Conservation (phyloP, 2,113 vertebrate species). For the Centrocercus urophasianus region DNA sequence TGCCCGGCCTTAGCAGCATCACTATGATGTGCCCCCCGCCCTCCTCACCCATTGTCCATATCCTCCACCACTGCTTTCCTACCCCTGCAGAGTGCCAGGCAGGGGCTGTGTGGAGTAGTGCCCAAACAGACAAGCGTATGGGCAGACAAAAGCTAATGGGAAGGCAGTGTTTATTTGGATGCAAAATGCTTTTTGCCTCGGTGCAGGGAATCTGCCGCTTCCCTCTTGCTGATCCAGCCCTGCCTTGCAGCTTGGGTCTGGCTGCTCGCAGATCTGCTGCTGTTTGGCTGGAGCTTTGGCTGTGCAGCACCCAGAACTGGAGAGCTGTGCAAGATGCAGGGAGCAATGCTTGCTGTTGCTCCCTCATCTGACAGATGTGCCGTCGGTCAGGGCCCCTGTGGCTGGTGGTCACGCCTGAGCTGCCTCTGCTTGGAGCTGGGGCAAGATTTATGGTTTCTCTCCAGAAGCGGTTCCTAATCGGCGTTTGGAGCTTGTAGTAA, state of each 20-base stretch:
- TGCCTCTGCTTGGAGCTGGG: accelerated
- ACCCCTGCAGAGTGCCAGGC: neutral
- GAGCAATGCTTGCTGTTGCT: neutral
- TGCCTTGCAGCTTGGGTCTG: neutral
- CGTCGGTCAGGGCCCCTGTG: accelerated
- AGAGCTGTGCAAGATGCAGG: accelerated
- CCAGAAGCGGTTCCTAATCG: neutral
- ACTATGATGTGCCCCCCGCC: neutral
- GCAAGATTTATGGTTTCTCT: neutral
- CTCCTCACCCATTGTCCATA: neutral
- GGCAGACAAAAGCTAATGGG: neutral
- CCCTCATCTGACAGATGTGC: accelerated
- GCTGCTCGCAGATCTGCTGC: neutral
- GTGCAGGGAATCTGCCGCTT: neutral
- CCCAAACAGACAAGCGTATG: neutral
- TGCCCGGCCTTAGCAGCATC: neutral
- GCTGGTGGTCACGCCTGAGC: neutral
- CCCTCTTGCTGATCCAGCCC: neutral
- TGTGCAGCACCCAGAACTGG: neutral
- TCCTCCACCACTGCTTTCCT: neutral
- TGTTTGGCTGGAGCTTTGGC: neutral
- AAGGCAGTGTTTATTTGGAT: slow-evolving; percentile 23
- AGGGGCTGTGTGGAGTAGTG: neutral
- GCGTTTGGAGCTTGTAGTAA: neutral
- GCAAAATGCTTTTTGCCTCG: neutral